Evolutionary conservation across 2,888 invertebrate genomes (phyloP), one percentile per base, ranked within the genome.

Genomic region (Eupsilia transversa): DNA sequence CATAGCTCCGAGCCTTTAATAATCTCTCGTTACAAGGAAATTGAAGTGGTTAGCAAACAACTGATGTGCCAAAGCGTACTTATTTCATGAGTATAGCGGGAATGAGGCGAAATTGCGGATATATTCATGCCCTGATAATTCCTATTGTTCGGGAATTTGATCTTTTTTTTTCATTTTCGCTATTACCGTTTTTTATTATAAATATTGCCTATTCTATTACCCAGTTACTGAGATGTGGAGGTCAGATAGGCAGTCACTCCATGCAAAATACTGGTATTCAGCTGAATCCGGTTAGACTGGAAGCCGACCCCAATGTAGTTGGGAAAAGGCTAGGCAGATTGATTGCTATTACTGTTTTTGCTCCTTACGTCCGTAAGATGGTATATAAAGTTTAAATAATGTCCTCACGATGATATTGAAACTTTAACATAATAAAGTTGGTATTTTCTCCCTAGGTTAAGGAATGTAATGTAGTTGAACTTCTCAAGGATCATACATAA

Each of bases 41-140:
- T 80, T 94, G 89, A 89, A 95, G 95, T 89, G 94, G 86, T 91
- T 84, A 72, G 93, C 93, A 94, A 94, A 94, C 89, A 94, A 74
- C 82, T 82, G 74, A 72, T 78, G 79, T 80, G 74, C 69, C 69
- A 69, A 76, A 65, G 74, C 46, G 73, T 78, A 79, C 75, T 76
- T 74, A 69, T 65, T 79, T 80, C 72, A 84, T 74, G 67, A 79
- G 80, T 23, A 67, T 12, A 46, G 57, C 69, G 71, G 74, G 64
- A 71, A 74, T 10, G 68, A 61, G 61, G 76, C 73, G 83, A 84
- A 73, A 74, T 38, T 43, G 38, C 43, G 38, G 20, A 69, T 66
- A 30, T 30, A 74, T 72, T 71, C 20, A 30, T 65, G 1, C 43
- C 27, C 49, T 52, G 30, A 43, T 59, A 30, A 30, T 59, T 27